These are phyloP conservation scores for Drosophila monieri DNA, from an alignment of 2,888 invertebrate genomes.

Conservation along the genomic window DNA sequence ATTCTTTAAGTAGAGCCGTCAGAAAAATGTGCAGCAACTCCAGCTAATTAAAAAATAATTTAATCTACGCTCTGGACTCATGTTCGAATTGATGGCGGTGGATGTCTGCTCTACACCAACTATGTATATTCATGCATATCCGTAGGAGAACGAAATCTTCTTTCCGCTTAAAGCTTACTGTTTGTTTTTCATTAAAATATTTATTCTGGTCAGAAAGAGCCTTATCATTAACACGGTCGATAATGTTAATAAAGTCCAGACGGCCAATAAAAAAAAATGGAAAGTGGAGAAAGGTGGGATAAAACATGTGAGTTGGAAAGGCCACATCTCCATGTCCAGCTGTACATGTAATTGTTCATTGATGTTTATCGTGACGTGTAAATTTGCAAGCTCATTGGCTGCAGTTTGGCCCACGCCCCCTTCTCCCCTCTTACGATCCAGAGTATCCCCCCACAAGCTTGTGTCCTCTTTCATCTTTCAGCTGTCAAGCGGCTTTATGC, in stretches of 20 bases:
- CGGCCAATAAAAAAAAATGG: not conserved
- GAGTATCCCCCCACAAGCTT: conserved; percentile 11
- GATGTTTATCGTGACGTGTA: conserved; percentile 58
- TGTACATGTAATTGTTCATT: conserved; percentile 67
- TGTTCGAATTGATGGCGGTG: not conserved
- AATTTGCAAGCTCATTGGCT: conserved; percentile 53
- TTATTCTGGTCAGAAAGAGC: conserved; percentile 29
- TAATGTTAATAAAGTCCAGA: conserved; percentile 69
- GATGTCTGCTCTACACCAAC: not conserved
- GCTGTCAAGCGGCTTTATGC: conserved; percentile 44
- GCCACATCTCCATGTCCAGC: conserved; percentile 36
- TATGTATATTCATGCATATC: not conserved
- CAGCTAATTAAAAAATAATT: conserved; percentile 57
- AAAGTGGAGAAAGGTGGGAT: not conserved
- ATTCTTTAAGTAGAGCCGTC: conserved; percentile 56
- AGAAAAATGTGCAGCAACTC: conserved; percentile 62
- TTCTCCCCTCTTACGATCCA: not conserved
- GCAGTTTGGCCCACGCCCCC: not conserved
- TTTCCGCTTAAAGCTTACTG: not conserved
- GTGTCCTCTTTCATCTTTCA: conserved; percentile 21
- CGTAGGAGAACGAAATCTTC: not conserved
- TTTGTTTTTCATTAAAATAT: not conserved
- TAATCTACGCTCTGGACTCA: conserved; percentile 6
- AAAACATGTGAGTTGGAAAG: conserved; percentile 14
- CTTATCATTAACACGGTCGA: conserved; percentile 64